Conservation (phyloP, 2,113 vertebrate species). For the Toxotes chatareus region DNA sequence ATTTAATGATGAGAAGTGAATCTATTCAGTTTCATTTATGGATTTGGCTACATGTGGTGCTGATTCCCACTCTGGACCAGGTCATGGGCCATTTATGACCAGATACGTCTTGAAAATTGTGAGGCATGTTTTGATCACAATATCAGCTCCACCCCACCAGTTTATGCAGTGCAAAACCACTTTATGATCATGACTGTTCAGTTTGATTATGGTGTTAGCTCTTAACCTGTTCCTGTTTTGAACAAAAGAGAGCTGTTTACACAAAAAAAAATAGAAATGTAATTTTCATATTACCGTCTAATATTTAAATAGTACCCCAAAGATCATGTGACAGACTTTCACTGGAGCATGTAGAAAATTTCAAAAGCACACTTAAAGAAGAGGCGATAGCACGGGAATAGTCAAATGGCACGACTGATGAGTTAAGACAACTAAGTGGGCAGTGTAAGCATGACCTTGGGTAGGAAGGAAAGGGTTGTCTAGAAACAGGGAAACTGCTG, state of each 20-base stretch:
- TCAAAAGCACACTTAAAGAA: background rate
- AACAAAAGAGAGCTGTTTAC: background rate
- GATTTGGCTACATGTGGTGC: background rate
- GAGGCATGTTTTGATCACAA: background rate
- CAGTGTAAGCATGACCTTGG: background rate
- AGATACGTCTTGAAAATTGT: background rate
- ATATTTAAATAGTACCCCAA: background rate
- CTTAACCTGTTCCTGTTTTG: conserved; percentile 41
- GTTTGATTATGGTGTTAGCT: background rate
- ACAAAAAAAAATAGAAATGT: background rate
- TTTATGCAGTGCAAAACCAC: background rate
- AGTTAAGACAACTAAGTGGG: background rate
- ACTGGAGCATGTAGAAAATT: background rate
- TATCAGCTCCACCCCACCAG: background rate
- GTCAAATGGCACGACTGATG: background rate
- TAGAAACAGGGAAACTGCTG: conserved; percentile 15
- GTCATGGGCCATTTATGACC: background rate
- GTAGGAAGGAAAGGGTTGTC: background rate
- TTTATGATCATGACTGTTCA: background rate
- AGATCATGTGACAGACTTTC: background rate
- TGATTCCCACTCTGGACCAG: background rate
- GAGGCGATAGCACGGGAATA: background rate
- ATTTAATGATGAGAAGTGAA: background rate
- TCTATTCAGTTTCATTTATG: background rate
- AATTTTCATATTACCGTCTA: background rate